Evolutionary conservation across 2,113 vertebrate genomes (phyloP).

Genomic region (Aphyosemion australe): DNA sequence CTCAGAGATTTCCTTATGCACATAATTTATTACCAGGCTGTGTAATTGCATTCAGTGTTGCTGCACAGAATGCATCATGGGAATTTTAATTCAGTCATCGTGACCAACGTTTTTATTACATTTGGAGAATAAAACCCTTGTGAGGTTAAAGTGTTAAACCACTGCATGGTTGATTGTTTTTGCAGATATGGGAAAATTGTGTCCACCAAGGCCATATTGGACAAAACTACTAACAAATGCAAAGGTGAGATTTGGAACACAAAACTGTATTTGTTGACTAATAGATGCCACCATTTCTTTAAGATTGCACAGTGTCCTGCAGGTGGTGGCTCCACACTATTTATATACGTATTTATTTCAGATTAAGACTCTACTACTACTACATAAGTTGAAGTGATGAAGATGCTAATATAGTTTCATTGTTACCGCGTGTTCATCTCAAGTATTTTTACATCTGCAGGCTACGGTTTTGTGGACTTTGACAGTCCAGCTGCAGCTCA

Average conservation of each 20-base stretch:
- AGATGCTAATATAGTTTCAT: constrained; percentile 20
- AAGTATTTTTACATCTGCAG: constrained; percentile 58
- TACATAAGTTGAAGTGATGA: constrained; percentile 9
- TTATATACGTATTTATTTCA: too few species aligned
- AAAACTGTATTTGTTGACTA: too few species aligned
- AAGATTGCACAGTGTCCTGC: too few species aligned
- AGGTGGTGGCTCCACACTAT: too few species aligned
- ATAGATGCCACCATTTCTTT: too few species aligned
- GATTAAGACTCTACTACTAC: background rate
- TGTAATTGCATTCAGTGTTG: constrained; percentile 30
- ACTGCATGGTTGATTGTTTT: constrained; percentile 15
- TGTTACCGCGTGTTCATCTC: background rate
- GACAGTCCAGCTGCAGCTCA: constrained; percentile 89
- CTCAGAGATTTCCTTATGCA: constrained; percentile 16
- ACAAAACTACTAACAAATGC: constrained; percentile 94
- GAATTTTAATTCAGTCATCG: constrained; percentile 26
- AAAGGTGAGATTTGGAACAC: constrained; percentile 83
- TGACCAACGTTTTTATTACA: background rate
- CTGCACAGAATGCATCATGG: background rate
- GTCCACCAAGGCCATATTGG: constrained; percentile 93
- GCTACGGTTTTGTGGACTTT: constrained; percentile 94
- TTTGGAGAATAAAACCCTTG: background rate
- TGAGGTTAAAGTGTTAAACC: constrained; percentile 2
- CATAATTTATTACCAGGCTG: constrained; percentile 38
- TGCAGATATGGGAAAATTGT: constrained; percentile 92